Evolutionary conservation across 2,888 invertebrate species (phyloP), one percentile per base, ranked within the genome.

Genomic region (Drosophila gaucha): DNA sequence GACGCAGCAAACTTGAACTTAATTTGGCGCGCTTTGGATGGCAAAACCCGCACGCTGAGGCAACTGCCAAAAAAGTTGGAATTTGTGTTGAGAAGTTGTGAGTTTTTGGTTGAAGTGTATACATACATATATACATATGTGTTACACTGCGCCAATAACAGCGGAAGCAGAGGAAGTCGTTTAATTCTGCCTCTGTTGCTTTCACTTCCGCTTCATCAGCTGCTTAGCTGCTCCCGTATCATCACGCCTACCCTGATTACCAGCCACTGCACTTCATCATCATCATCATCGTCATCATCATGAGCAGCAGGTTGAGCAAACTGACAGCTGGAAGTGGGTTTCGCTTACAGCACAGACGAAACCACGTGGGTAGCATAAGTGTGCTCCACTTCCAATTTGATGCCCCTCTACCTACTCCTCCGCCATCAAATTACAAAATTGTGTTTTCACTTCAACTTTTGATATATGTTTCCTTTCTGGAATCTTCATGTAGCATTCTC

Each of bases 181-280:
- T 80, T 62, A 84, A 71, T 75, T 73, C 78, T 75, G 70, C 62
- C 49, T 69, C 66, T 63, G 80, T 67, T 75, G 82, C 82, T 82
- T 82, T 85, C 85, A 82, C 85, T 82, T 82, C 82, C 82, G 82
- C 82, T 72, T 79, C 82, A 85, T 82, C 85, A 82, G 85, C 78
- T 44, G 18, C 22, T 22, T 39, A 43, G 43, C 44, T 78, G 80
- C 39, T 69, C 69, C 65, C 73, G 54, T 59, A 73, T 68, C 60
- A 73, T 47, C 55, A 44, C 64, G 73, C 60, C 57, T 60, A 68
- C 69, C 43, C 43, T 16, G 44, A 50, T 39, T 56, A 58, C 59
- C 43, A 52, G 44, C 38, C 46, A 16, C 59, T 43, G 30, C 54
- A 44, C 35, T 44, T 36, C 38, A 22, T 38, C 47, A 51, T 39